These are phyloP conservation scores for Ochropleura plecta DNA, from an alignment of 2,888 invertebrate species.

Conservation along the genomic window DNA sequence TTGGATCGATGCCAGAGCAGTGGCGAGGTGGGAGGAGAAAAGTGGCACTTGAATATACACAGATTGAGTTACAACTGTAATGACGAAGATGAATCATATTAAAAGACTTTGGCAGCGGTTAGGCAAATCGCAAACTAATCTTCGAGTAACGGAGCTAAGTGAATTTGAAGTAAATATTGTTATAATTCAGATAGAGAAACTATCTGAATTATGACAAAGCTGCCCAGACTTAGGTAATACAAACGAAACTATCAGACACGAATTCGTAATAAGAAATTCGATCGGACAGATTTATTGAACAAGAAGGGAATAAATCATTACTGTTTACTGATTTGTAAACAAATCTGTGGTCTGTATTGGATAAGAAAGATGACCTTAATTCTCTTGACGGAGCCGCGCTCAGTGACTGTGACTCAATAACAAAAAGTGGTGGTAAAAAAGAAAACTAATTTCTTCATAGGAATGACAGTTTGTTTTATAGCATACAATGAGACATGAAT, in stretches of 20 bases:
- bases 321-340: constrained; percentile 58
- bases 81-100: constrained; percentile 69
- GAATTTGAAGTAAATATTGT: constrained; percentile 14
- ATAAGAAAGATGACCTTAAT: constrained; percentile 63
- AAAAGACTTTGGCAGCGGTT: constrained; percentile 55
- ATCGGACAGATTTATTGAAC: constrained; percentile 45
- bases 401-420: constrained; percentile 56
- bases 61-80: constrained; percentile 70
- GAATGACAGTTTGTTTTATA: constrained; percentile 53
- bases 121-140: constrained; percentile 39
- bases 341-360: constrained; percentile 51
- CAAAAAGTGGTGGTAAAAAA: constrained; percentile 56
- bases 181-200: constrained; percentile 19
- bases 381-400: constrained; percentile 54
- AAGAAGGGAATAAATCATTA: constrained; percentile 56
- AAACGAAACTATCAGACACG: constrained; percentile 28
- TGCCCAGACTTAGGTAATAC: constrained; percentile 12
- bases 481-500: constrained; percentile 66
- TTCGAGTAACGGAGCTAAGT: constrained; percentile 7
- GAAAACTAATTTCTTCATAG: constrained; percentile 61
- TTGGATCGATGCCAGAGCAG: constrained; percentile 82
- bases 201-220: constrained; percentile 19
- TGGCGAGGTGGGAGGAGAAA: constrained; percentile 69
- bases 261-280: constrained; percentile 38
- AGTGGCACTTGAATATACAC: constrained; percentile 75